phyloP scores from a whole-genome alignment of 2,113 vertebrate genomes.

The Dolichallabes microphthalmus region DNA sequence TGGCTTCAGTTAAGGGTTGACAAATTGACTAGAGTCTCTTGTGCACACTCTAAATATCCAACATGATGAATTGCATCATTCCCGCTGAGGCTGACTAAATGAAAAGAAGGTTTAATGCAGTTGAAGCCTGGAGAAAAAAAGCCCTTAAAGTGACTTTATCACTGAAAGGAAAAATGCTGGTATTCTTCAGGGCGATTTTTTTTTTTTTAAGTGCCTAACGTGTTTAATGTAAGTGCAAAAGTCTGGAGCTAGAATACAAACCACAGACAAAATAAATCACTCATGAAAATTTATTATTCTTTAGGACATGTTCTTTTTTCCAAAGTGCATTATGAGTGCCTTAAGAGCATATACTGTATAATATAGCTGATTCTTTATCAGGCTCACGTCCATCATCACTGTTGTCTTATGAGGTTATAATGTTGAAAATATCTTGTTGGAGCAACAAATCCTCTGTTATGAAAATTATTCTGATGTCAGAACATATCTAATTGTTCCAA shows the following conservation, averaged over 20 bases:
- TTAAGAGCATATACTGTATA: neutral
- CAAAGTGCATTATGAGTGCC: neutral
- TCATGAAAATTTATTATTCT: neutral
- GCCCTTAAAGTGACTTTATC: neutral
- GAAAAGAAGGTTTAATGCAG: constrained; percentile 31
- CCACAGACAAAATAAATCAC: neutral
- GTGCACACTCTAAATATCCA: constrained; percentile 40
- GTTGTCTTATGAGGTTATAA: too few species aligned
- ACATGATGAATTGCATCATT: constrained; percentile 33
- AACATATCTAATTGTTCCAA: too few species aligned
- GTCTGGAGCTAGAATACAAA: neutral
- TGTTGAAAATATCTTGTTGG: too few species aligned
- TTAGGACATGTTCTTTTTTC: too few species aligned
- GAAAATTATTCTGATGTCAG: too few species aligned
- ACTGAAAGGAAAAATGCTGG: neutral
- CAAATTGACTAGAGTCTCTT: constrained; percentile 33
- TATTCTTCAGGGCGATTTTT: neutral
- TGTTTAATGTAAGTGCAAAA: neutral
- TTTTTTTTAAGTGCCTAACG: neutral
- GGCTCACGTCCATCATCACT: neutral
- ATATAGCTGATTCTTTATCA: neutral
- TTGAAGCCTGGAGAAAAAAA: constrained; percentile 12
- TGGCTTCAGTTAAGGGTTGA: constrained; percentile 37
- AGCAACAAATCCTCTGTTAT: too few species aligned
- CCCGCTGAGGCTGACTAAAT: constrained; percentile 12